These are phyloP conservation scores for Steinernema khuongi DNA, from an alignment of 1,140 invertebrate species.

Conservation along the genomic window DNA sequence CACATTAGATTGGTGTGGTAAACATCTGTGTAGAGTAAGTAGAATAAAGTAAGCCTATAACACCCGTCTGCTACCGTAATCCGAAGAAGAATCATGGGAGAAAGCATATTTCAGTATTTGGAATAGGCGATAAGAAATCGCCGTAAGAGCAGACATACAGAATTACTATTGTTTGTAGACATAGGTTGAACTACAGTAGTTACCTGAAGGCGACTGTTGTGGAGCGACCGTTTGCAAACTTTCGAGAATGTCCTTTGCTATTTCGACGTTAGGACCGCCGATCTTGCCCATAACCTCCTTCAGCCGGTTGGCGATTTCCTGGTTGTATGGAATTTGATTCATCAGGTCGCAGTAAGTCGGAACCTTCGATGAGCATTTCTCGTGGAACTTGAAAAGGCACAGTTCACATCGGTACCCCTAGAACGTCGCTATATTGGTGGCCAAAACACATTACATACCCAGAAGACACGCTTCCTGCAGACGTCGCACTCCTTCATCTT, in stretches of 20 bases:
- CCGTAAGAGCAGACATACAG: constrained; percentile 17
- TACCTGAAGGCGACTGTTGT: constrained; percentile 11
- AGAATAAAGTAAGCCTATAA: too few species aligned
- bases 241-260: constrained; percentile 6
- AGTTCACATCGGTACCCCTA: constrained; percentile 40
- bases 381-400: constrained; percentile 43
- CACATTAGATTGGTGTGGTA: neutral
- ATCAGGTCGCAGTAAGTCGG: constrained; percentile 41
- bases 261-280: constrained; percentile 12
- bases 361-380: constrained; percentile 31
- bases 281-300: neutral
- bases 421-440: neutral
- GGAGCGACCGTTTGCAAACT: neutral
- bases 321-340: constrained; percentile 16
- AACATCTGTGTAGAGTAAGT: too few species aligned
- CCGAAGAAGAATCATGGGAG: too few species aligned
- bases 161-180: neutral
- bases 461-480: constrained; percentile 36
- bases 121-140: constrained; percentile 5
- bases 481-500: constrained; percentile 32
- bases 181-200: neutral
- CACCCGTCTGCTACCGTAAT: constrained; percentile 19
- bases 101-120: too few species aligned
- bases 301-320: constrained; percentile 13
- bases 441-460: constrained; percentile 18